Evolutionary conservation across 2,797 vertebrate species (phyloP).

Genomic region (Halcyon badia): DNA sequence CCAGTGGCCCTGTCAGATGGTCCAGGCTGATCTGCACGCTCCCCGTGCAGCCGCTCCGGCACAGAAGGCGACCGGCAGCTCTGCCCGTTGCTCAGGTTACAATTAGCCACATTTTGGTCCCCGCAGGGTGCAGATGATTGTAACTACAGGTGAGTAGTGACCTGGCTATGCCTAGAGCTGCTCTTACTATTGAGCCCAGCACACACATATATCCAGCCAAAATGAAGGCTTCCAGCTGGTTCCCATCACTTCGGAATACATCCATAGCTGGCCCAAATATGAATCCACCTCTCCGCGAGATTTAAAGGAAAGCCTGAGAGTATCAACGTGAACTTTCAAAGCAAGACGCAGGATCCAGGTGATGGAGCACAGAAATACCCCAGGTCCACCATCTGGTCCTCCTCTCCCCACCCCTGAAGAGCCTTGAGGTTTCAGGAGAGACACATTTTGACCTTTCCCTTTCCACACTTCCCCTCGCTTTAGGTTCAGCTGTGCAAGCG

Average conservation of each 20-base stretch:
- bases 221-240: background rate
- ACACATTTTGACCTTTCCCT: constrained; percentile 10
- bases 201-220: background rate
- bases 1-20: constrained; percentile 56
- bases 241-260: background rate
- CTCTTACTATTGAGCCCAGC: background rate
- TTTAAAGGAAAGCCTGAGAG: background rate
- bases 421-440: background rate
- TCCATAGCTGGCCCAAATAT: background rate
- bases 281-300: background rate
- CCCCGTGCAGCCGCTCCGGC: background rate
- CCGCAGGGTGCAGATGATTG: background rate
- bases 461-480: background rate
- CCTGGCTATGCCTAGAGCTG: background rate
- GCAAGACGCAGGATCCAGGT: background rate
- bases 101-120: background rate
- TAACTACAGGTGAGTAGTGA: background rate
- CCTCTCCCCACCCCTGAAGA: background rate
- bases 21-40: constrained; percentile 46
- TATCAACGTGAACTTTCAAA: background rate
- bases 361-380: background rate
- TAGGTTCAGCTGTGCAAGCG: constrained; percentile 26
- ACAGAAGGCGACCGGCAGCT: background rate
- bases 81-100: background rate
- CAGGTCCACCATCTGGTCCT: background rate